Percentiles rank a stretch among this genome's conserved stretches.
phyloP scores from a whole-genome alignment of 2,113 vertebrate species.

The Ptychochromis oligacanthus region DNA sequence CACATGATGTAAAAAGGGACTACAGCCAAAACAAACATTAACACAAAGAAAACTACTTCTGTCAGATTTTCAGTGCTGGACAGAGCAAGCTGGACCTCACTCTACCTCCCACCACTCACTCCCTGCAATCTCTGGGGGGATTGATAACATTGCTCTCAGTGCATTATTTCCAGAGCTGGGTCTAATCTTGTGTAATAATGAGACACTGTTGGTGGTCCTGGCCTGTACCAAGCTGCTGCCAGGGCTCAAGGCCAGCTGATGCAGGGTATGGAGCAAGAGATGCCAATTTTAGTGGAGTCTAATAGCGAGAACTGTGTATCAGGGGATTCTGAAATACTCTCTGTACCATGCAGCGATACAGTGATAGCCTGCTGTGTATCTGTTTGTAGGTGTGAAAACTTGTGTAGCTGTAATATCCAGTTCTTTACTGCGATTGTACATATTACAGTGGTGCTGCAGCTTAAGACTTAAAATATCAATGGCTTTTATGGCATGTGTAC shows the following conservation, averaged over 20 bases:
- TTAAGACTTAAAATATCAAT: constrained; percentile 22
- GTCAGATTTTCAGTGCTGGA: constrained; percentile 29
- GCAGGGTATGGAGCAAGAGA: constrained; percentile 49
- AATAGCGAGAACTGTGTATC: constrained; percentile 51
- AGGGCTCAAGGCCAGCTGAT: constrained; percentile 57
- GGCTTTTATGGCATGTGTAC: constrained; percentile 2
- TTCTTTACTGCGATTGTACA: constrained; percentile 24
- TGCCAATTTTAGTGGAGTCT: constrained; percentile 61
- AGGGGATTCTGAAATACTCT: constrained; percentile 41
- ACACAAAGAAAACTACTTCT: constrained; percentile 39
- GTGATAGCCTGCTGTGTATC: constrained; percentile 20
- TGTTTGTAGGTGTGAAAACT: not conserved
- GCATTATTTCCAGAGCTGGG: constrained; percentile 54
- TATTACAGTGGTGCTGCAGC: not conserved
- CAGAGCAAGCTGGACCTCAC: constrained; percentile 16
- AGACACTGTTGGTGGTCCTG: constrained; percentile 40
- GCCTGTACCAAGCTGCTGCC: constrained; percentile 68
- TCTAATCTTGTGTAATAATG: constrained; percentile 60
- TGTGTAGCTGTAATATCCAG: not conserved
- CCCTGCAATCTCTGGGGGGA: constrained; percentile 23
- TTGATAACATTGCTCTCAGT: constrained; percentile 43
- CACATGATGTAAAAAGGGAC: not conserved
- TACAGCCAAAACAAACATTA: constrained; percentile 72
- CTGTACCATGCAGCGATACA: constrained; percentile 3
- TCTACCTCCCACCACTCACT: constrained; percentile 12